Conservation (phyloP, 2,797 vertebrate genomes). For the Enteromius afrohamiltoni region DNA sequence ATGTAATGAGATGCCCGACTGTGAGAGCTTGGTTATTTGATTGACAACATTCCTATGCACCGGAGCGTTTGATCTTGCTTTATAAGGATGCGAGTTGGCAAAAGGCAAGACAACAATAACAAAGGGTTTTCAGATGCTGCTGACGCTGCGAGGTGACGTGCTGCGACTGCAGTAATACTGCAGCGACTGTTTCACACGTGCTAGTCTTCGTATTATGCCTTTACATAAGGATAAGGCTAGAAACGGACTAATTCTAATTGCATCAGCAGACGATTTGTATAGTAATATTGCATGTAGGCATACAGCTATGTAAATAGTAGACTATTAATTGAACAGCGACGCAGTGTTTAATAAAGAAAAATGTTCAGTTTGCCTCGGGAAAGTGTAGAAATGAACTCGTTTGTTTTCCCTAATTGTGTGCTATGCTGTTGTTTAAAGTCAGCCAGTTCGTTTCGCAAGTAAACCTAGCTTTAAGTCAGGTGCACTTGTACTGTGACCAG, state of each 20-base stretch:
- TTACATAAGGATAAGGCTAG: background rate
- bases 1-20: conserved; percentile 10
- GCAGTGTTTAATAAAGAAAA: background rate
- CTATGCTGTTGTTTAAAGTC: background rate
- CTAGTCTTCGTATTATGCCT: conserved; percentile 2
- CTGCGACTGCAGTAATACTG: conserved; percentile 62
- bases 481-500: background rate
- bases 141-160: conserved; percentile 60
- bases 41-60: conserved; percentile 15
- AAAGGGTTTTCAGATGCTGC: conserved; percentile 52
- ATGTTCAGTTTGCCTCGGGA: too few relatives aligned
- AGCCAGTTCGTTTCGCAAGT: background rate
- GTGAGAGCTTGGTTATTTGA: background rate
- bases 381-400: background rate
- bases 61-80: conserved; percentile 39
- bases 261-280: background rate
- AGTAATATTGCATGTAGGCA: background rate
- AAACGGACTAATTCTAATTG: background rate
- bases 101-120: conserved; percentile 47
- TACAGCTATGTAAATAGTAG: background rate
- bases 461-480: conserved; percentile 1
- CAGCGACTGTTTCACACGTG: conserved; percentile 45
- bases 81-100: conserved; percentile 45
- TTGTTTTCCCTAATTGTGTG: background rate
- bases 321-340: background rate